Conservation (phyloP, 35 echinoderm and acorn worm genomes). For the Ptychodera flava region DNA sequence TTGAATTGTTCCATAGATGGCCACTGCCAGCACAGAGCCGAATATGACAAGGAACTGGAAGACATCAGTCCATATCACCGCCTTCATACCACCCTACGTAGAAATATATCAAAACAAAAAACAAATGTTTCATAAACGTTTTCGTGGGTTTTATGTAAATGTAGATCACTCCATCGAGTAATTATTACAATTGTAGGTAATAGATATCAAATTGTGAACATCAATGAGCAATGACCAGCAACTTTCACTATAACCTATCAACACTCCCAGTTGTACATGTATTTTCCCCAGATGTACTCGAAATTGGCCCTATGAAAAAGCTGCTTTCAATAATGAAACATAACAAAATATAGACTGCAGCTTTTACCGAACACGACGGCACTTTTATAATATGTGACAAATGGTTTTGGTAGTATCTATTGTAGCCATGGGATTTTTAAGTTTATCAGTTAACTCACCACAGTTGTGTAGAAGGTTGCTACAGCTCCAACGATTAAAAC, state of each 20-base stretch:
- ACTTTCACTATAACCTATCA: background rate
- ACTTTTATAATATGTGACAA: too few species aligned
- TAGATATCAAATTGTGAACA: too few species aligned
- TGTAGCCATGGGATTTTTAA: too few species aligned
- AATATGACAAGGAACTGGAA: constrained; percentile 62
- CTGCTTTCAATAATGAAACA: background rate
- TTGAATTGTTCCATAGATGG: constrained; percentile 41
- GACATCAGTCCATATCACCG: constrained; percentile 63
- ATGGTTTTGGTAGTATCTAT: too few species aligned
- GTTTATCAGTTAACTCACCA: constrained; percentile 11
- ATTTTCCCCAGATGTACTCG: background rate
- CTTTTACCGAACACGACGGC: too few species aligned
- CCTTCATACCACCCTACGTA: constrained; percentile 55
- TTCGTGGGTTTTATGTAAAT: too few species aligned
- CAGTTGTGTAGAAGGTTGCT: constrained; percentile 31
- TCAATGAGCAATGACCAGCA: too few species aligned
- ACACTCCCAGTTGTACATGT: background rate
- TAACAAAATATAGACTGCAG: background rate
- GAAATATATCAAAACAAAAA: too few species aligned
- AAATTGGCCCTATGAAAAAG: background rate
- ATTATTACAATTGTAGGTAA: too few species aligned
- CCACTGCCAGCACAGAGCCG: constrained; percentile 34
- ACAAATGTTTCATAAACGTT: too few species aligned
- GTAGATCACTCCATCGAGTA: too few species aligned
- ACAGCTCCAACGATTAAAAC: constrained; percentile 24